phyloP scores from a whole-genome alignment of 2,888 invertebrate species.

The Agonopterix alstromeriana region DNA sequence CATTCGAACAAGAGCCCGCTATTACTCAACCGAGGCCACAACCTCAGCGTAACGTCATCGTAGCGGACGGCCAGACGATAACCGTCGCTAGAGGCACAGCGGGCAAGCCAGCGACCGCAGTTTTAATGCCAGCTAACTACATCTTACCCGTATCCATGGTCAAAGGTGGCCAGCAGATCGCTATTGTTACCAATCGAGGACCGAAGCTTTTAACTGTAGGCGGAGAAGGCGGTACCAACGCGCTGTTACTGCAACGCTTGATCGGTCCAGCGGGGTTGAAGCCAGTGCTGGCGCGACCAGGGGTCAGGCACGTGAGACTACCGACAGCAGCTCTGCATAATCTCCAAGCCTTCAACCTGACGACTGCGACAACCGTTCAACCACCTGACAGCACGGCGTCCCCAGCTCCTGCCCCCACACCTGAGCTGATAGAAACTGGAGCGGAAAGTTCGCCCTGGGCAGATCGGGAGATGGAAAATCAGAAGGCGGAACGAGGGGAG shows the following conservation, averaged over 20 bases:
- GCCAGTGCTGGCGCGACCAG: constrained; percentile 69
- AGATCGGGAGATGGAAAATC: constrained; percentile 41
- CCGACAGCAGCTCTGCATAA: constrained; percentile 65
- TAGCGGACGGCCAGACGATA: constrained; percentile 80
- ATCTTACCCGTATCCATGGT: constrained; percentile 83
- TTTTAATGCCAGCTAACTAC: constrained; percentile 84
- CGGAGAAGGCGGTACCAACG: constrained; percentile 73
- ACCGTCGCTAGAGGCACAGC: constrained; percentile 78
- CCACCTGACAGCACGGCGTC: constrained; percentile 56
- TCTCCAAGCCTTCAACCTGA: constrained; percentile 56
- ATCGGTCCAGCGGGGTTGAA: constrained; percentile 80
- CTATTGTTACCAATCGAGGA: constrained; percentile 83
- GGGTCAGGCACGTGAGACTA: constrained; percentile 72
- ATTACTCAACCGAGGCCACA: constrained; percentile 39
- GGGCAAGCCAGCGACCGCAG: constrained; percentile 79
- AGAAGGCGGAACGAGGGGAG: constrained; percentile 48
- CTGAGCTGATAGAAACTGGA: constrained; percentile 56
- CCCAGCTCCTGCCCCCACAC: constrained; percentile 41
- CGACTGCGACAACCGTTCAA: constrained; percentile 40
- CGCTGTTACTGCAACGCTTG: constrained; percentile 80
- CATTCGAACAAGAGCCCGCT: constrained; percentile 66
- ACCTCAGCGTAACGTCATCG: constrained; percentile 76
- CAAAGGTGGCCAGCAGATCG: constrained; percentile 83
- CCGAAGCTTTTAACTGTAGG: constrained; percentile 70
- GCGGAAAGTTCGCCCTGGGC: constrained; percentile 56